These are phyloP conservation scores for Anser brachyrhynchus DNA, from an alignment of 2,113 vertebrate species.

Conservation along the genomic window DNA sequence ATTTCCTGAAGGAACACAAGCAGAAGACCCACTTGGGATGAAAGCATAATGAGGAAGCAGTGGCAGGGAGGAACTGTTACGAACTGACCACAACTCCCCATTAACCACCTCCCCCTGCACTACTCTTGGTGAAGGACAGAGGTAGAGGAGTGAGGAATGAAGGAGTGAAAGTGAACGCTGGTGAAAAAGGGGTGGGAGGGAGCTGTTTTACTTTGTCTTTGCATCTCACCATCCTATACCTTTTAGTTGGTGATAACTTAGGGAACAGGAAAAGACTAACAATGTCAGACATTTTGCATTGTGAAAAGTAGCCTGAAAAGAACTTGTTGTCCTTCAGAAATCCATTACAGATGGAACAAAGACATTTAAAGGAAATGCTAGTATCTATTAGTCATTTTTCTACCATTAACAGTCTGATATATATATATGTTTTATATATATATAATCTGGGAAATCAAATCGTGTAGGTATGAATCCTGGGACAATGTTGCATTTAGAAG, in stretches of 20 bases:
- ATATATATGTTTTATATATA: no score
- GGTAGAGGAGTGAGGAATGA: background rate
- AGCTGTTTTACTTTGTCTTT: background rate
- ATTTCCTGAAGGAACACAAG: background rate
- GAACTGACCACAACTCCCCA: accelerated
- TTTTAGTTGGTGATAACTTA: background rate
- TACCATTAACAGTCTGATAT: background rate
- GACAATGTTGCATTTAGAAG: background rate
- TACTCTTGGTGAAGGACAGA: background rate
- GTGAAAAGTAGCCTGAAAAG: background rate
- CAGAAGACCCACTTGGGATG: background rate
- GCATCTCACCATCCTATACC: no score
- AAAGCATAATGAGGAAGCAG: background rate
- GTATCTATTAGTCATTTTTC: background rate
- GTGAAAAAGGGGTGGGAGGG: background rate
- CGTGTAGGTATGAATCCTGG: background rate
- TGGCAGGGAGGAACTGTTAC: background rate
- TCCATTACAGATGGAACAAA: background rate
- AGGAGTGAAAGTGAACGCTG: background rate
- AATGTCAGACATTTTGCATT: background rate
- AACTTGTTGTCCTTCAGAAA: background rate
- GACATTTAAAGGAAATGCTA: background rate
- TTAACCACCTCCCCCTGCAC: no score
- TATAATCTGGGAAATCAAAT: background rate
- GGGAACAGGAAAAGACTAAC: background rate